A percentile compares a stretch with the other conserved stretches of the same genome.
Evolutionary conservation across 2,797 vertebrate species (phyloP).

Genomic region (Tenualosa thibaudeaui): DNA sequence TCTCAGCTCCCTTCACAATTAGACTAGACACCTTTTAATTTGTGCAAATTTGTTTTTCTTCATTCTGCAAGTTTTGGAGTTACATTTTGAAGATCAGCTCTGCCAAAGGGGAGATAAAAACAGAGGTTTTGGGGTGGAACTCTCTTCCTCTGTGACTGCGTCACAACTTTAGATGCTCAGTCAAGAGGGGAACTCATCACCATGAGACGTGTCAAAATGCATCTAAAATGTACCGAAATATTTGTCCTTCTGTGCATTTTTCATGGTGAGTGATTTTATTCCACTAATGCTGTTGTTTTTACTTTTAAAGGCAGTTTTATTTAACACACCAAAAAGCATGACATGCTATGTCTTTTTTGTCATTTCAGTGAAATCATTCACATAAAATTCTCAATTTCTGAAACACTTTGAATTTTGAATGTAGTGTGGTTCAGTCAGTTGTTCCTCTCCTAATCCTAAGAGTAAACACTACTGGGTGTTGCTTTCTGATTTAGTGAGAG

Average conservation of each 20-base stretch:
- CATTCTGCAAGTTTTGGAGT: not conserved
- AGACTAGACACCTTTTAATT: not conserved
- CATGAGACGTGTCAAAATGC: conserved; percentile 59
- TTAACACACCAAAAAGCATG: not conserved
- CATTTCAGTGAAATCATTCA: not conserved
- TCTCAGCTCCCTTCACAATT: not conserved
- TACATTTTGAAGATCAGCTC: not conserved
- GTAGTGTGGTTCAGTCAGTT: not conserved
- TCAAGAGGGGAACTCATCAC: not conserved
- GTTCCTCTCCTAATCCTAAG: not conserved
- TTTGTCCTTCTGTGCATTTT: conserved; percentile 58
- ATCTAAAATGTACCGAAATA: conserved; percentile 50
- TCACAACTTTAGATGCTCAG: not conserved
- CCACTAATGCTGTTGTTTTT: not conserved
- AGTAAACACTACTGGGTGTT: not conserved
- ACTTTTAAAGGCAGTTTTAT: not conserved
- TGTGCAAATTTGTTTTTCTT: not conserved
- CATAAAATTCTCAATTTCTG: too few species aligned
- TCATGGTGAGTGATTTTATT: conserved; percentile 62
- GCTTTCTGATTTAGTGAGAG: not conserved
- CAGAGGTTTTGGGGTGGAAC: not conserved
- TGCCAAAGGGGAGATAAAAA: conserved; percentile 22
- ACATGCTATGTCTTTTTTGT: not conserved
- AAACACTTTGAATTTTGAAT: too few species aligned
- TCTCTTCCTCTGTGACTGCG: conserved; percentile 30